Percentiles rank a stretch among this genome's conserved stretches.
These are phyloP conservation scores for Danio albolineatus DNA, from an alignment of 2,797 vertebrate species.

Conservation along the genomic window DNA sequence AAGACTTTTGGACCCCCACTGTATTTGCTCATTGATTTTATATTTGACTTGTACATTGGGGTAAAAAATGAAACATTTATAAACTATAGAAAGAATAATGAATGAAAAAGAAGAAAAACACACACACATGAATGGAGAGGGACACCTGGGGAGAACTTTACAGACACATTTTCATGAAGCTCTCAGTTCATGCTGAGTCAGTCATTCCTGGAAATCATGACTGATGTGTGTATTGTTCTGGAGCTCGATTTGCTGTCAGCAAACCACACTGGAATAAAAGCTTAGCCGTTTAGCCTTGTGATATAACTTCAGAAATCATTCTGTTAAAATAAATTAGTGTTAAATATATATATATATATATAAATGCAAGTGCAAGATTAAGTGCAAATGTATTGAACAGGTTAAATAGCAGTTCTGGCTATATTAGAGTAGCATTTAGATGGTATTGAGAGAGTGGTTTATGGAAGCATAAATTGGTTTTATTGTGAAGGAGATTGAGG, in stretches of 20 bases:
- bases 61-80: slow-evolving; percentile 6
- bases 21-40: neutral
- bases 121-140: neutral
- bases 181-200: slow-evolving; percentile 20
- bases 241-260: neutral
- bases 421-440: slow-evolving; percentile 67
- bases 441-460: slow-evolving; percentile 67
- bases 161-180: slow-evolving; percentile 7
- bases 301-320: no score
- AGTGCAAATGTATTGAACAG: no score
- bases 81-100: neutral
- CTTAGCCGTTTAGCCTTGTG: slow-evolving; percentile 10
- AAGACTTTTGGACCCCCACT: neutral
- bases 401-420: slow-evolving; percentile 42
- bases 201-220: slow-evolving; percentile 4
- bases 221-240: neutral
- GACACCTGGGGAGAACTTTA: slow-evolving; percentile 13
- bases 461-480: slow-evolving; percentile 73
- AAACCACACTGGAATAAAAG: slow-evolving; percentile 6
- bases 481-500: slow-evolving; percentile 69
- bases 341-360: no score
- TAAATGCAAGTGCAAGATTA: no score
- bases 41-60: no score
- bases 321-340: no score
- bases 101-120: neutral